Evolutionary conservation across 2,888 invertebrate genomes (phyloP), one percentile per base, ranked within the genome.

Genomic region (Diaphora mendica): DNA sequence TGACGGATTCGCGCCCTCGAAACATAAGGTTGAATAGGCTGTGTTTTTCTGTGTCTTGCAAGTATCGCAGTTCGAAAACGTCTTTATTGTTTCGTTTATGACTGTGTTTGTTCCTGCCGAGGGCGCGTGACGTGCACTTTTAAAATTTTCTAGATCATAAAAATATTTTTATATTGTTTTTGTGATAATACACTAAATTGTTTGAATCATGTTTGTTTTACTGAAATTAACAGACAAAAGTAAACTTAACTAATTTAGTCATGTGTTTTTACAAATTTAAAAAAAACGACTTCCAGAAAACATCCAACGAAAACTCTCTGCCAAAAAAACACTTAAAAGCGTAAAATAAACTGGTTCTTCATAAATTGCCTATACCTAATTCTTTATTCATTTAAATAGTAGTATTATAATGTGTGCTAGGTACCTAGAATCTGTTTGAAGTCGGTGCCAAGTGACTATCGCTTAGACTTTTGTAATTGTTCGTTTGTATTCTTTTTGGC

Each of bases 51-150:
- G 85, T 85, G 85, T 84, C 68, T 20, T 35, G 35, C 42, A 75
- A 74, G 81, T 79, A 48, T 73, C 33, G 73, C 72, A 76, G 51
- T 78, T 87, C 81, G 86, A 86, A 85, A 83, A 68, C 42, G 68
- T 39, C 77, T 89, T 90, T 89, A 90, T 90, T 88, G 87, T 89
- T 87, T 79, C 87, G 77, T 91, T 92, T 90, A 92, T 79, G 87
- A 84, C 79, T 87, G 79, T 86, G 87, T 88, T 89, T 89, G 90
- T 87, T 83, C 85, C 85, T 82, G 88, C 88, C 88, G 88, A 84
- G 85, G 79, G 81, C 86, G 86, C 89, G 90, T 90, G 90, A 89
- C 89, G 86, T 76, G 84, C 80, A 85, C 76, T 84, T 84, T 82
- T 78, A 68, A 79, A 79, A 81, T 81, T 82, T 85, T 81, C 83